Evolutionary conservation across 2,113 vertebrate genomes (phyloP).

Genomic region (Hyaena hyaena): DNA sequence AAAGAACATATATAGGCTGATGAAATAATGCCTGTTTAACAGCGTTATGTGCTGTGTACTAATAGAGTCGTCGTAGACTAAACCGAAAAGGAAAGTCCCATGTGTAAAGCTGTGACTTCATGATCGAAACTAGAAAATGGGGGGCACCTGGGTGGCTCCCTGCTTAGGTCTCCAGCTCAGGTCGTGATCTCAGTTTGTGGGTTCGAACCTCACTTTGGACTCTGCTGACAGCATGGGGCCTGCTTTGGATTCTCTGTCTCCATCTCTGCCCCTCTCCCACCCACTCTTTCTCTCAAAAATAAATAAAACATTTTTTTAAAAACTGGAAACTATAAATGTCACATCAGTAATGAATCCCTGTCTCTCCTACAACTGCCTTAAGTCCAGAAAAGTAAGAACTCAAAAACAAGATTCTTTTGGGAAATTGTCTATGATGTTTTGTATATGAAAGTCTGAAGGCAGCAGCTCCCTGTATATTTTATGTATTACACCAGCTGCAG

Average conservation of each 20-base stretch:
- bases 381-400: slow-evolving; percentile 46
- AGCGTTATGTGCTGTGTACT: background rate
- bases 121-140: slow-evolving; percentile 54
- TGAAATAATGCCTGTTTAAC: slow-evolving; percentile 34
- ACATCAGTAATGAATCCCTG: background rate
- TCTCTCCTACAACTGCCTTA: background rate
- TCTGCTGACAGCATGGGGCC: too few species aligned
- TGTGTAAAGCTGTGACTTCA: background rate
- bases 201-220: too few species aligned
- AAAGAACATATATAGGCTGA: background rate
- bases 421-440: background rate
- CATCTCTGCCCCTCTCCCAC: too few species aligned
- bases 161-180: too few species aligned
- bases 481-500: slow-evolving; percentile 70
- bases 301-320: too few species aligned
- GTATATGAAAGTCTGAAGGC: slow-evolving; percentile 42
- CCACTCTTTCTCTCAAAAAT: too few species aligned
- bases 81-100: background rate
- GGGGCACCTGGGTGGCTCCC: too few species aligned
- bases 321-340: slow-evolving; percentile 55
- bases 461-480: slow-evolving; percentile 26
- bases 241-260: too few species aligned
- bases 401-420: slow-evolving; percentile 59
- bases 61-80: slow-evolving; percentile 22
- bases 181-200: too few species aligned